Conservation (phyloP, 2,888 invertebrate genomes). For the Ochlodes sylvanus region DNA sequence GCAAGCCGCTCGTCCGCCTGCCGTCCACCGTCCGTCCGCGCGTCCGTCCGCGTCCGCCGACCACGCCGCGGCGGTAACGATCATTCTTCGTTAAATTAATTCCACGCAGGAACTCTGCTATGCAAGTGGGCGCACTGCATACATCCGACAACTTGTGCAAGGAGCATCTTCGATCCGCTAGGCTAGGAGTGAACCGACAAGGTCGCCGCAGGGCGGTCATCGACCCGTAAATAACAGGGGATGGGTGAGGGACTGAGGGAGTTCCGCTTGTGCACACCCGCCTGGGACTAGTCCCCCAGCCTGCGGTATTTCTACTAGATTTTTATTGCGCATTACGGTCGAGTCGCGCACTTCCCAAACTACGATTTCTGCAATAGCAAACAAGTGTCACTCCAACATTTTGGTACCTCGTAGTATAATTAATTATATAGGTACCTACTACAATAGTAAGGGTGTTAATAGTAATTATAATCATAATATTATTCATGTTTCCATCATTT, state of each 20-base stretch:
- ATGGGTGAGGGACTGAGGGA: conserved; percentile 37
- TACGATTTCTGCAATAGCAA: conserved; percentile 46
- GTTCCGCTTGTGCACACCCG: conserved; percentile 36
- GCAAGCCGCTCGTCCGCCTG: conserved; percentile 52
- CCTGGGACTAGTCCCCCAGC: conserved; percentile 45
- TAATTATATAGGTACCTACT: no score
- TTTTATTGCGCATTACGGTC: conserved; percentile 58
- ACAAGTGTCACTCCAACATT: conserved; percentile 25
- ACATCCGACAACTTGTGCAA: not conserved
- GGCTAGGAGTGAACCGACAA: conserved; percentile 53
- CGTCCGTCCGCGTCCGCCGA: conserved; percentile 44
- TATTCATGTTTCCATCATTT: no score
- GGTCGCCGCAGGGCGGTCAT: conserved; percentile 60
- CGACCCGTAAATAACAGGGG: conserved; percentile 64
- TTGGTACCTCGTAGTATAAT: conserved; percentile 7
- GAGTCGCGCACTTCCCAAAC: conserved; percentile 38
- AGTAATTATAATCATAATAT: no score
- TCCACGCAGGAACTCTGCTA: conserved; percentile 11
- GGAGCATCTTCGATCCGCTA: conserved; percentile 41
- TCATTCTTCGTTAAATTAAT: conserved; percentile 45
- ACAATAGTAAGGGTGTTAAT: no score
- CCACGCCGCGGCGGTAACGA: conserved; percentile 49
- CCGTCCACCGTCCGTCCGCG: not conserved
- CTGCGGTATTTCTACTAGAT: conserved; percentile 54
- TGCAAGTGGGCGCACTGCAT: not conserved